Evolutionary conservation across 2,888 invertebrate genomes (phyloP).

Genomic region (Scaptomyza cyrtandrae): DNA sequence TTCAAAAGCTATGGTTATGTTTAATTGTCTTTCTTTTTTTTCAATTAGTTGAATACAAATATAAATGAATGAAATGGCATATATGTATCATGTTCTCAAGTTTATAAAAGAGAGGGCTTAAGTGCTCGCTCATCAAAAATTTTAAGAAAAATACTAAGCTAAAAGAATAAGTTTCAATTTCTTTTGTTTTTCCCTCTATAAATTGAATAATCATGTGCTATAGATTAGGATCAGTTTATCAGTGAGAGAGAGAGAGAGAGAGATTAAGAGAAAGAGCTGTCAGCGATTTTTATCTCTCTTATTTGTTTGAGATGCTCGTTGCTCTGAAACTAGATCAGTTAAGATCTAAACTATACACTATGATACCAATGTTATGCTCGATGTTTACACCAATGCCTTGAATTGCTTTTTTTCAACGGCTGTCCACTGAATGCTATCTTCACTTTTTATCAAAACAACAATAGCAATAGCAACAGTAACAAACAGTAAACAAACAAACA

Average conservation of each 20-base stretch:
- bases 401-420: constrained; percentile 23
- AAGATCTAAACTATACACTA: constrained; percentile 29
- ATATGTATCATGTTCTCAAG: too few species aligned
- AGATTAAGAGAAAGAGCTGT: constrained; percentile 27
- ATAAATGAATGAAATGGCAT: too few species aligned
- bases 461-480: constrained; percentile 9
- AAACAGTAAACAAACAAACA: constrained; percentile 12
- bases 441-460: constrained; percentile 33
- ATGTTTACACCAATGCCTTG: constrained; percentile 57
- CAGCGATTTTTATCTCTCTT: constrained; percentile 52
- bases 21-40: too few species aligned
- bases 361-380: constrained; percentile 28
- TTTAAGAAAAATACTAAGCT: too few species aligned
- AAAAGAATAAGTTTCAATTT: neutral
- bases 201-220: constrained; percentile 30
- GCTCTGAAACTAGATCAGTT: constrained; percentile 56
- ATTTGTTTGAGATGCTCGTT: constrained; percentile 49
- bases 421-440: constrained; percentile 23
- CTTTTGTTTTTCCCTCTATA: neutral
- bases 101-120: too few species aligned
- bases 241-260: constrained; percentile 19
- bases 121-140: too few species aligned
- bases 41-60: too few species aligned
- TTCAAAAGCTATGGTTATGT: too few species aligned
- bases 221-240: constrained; percentile 4